Evolutionary conservation across 1,140 invertebrate genomes (phyloP).

Genomic region (Leptinotarsa texana): DNA sequence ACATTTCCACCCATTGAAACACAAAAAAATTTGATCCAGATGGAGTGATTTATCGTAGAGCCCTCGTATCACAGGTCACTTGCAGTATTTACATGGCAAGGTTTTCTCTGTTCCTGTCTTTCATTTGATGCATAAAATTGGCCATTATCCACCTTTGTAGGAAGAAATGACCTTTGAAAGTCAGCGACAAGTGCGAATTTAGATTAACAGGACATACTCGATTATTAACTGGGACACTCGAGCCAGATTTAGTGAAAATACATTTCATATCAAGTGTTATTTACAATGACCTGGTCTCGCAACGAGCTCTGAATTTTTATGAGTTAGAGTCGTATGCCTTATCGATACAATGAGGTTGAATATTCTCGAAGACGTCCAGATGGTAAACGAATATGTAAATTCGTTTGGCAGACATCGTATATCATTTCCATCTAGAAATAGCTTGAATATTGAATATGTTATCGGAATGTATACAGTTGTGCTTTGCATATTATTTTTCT

Average conservation of each 20-base stretch:
- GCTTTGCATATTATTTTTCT: too few relatives aligned
- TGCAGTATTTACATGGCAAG: too few relatives aligned
- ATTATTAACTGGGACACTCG: not conserved
- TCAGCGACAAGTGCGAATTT: not conserved
- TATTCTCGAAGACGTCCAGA: not conserved
- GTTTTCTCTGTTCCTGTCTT: too few relatives aligned
- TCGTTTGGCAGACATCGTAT: not conserved
- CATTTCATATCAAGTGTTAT: not conserved
- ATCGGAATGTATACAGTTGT: too few relatives aligned
- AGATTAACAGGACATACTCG: not conserved
- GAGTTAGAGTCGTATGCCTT: not conserved
- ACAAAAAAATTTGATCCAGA: too few relatives aligned
- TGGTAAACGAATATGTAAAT: slow-evolving; percentile 8
- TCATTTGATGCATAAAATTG: too few relatives aligned
- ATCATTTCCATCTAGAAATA: not conserved
- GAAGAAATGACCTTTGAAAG: not conserved
- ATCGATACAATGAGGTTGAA: not conserved
- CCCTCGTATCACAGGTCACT: too few relatives aligned
- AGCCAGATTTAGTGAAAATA: slow-evolving; percentile 1
- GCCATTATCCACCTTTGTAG: not conserved
- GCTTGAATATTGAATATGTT: not conserved
- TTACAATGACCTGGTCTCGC: not conserved
- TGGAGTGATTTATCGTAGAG: too few relatives aligned
- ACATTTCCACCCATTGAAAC: too few relatives aligned
- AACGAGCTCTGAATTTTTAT: not conserved